Conservation (phyloP, 2,797 vertebrate genomes). For the Bradypodion pumilum region DNA sequence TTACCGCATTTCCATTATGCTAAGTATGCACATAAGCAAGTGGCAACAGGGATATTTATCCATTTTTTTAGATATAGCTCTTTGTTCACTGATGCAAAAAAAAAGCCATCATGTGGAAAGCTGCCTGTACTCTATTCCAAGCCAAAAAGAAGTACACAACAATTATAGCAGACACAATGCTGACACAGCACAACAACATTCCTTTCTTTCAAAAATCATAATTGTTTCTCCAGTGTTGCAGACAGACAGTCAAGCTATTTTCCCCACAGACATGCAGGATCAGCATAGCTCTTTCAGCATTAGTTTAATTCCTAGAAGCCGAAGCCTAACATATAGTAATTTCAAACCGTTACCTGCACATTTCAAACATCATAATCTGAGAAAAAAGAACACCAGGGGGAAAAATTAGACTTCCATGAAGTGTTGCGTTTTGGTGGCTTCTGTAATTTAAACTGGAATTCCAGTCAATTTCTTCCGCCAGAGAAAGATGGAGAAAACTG, state of each 20-base stretch:
- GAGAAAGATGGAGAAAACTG: not conserved
- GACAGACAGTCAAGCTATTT: not conserved
- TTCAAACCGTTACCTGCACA: not conserved
- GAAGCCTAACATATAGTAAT: not conserved
- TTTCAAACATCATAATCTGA: not conserved
- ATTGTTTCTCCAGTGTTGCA: not conserved
- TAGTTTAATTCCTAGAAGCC: not conserved
- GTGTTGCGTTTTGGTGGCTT: not conserved
- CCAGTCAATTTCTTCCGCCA: not conserved
- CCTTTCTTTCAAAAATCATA: not conserved
- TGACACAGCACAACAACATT: not conserved
- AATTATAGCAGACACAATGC: not conserved
- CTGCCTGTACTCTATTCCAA: not conserved
- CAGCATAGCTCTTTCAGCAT: not conserved
- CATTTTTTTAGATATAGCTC: not conserved
- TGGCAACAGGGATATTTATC: not conserved
- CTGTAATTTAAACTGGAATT: not conserved
- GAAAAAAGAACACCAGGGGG: not conserved
- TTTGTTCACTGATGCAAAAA: not conserved
- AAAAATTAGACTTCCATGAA: not conserved
- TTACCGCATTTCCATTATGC: not conserved
- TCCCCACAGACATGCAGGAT: not conserved
- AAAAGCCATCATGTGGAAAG: not conserved
- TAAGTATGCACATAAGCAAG: not conserved
- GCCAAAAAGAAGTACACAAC: not conserved